Percentiles rank a stretch among this genome's conserved stretches.
These are phyloP conservation scores for Caenorhabditis afra DNA, from an alignment of 2,888 invertebrate species.

Conservation along the genomic window DNA sequence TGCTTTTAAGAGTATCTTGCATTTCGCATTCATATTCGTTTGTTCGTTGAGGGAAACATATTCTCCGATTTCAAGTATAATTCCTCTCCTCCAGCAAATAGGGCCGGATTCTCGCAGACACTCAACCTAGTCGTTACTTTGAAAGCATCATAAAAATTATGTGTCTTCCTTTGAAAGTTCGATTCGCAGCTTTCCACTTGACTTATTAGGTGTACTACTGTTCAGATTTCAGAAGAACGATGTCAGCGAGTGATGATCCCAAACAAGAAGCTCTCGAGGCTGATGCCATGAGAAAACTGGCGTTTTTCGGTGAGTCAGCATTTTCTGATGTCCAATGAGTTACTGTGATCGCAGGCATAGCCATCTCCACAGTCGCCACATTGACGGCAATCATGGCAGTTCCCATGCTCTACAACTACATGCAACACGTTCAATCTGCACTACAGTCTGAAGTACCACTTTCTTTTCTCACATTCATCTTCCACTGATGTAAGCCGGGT, in stretches of 20 bases:
- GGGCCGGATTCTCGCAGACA: conserved; percentile 7
- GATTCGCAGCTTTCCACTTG: neutral
- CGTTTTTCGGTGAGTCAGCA: conserved; percentile 67
- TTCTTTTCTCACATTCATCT: neutral
- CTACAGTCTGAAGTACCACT: conserved; percentile 70
- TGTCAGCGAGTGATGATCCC: conserved; percentile 23
- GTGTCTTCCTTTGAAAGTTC: too few species aligned
- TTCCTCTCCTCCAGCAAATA: conserved; percentile 15
- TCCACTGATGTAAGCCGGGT: too few species aligned
- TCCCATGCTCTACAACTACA: conserved; percentile 79
- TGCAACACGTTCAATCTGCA: conserved; percentile 75
- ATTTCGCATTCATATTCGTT: too few species aligned
- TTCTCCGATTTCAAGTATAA: conserved; percentile 10
- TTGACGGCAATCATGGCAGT: conserved; percentile 74
- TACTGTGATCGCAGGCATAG: conserved; percentile 41
- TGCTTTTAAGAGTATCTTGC: too few species aligned
- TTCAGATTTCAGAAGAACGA: neutral
- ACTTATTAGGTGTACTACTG: neutral
- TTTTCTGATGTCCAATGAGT: neutral
- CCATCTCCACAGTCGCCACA: conserved; percentile 72
- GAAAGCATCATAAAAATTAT: neutral
- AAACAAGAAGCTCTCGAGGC: conserved; percentile 65
- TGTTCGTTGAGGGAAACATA: too few species aligned
- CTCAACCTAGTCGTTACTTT: conserved; percentile 37
- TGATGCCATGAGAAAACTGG: conserved; percentile 66